A percentile compares a stretch with the other conserved stretches of the same genome.
Conservation (phyloP, 1,140 invertebrate species). For the Kradibia gibbosae region DNA sequence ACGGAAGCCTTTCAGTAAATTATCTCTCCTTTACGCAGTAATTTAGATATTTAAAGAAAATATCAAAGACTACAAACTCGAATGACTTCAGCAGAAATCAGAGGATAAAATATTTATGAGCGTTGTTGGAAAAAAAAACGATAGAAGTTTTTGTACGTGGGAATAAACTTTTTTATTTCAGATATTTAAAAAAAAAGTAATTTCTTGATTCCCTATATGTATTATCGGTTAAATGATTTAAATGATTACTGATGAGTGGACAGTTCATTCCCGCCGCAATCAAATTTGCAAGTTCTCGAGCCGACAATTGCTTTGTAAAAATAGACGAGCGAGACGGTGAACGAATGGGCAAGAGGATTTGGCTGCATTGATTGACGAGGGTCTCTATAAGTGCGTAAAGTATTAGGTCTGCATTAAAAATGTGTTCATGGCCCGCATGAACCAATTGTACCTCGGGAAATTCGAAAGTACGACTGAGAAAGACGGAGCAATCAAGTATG, state of each 20-base stretch:
- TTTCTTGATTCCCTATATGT: too few relatives aligned
- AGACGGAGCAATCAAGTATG: not conserved
- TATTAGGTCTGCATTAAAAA: conserved; percentile 15
- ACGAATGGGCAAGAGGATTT: not conserved
- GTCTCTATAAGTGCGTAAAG: not conserved
- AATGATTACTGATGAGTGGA: not conserved
- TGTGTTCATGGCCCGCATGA: not conserved
- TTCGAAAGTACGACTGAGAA: not conserved
- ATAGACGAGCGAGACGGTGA: not conserved
- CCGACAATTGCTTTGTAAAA: not conserved
- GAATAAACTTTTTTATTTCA: too few relatives aligned
- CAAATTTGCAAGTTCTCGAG: not conserved
- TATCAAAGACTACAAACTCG: too few relatives aligned
- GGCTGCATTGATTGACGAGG: not conserved
- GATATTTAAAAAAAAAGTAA: too few relatives aligned
- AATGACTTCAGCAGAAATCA: too few relatives aligned
- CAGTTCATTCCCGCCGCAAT: not conserved
- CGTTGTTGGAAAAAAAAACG: too few relatives aligned
- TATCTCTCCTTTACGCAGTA: too few relatives aligned
- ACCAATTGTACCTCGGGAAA: conserved; percentile 11
- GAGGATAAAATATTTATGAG: too few relatives aligned
- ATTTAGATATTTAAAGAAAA: too few relatives aligned
- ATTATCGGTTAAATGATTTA: not conserved
- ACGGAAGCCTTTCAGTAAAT: too few relatives aligned
- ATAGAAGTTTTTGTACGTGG: too few relatives aligned